Percentiles rank a stretch among this genome's conserved stretches.
These are phyloP conservation scores for Microplitis mediator DNA, from an alignment of 1,140 invertebrate species.

Conservation along the genomic window DNA sequence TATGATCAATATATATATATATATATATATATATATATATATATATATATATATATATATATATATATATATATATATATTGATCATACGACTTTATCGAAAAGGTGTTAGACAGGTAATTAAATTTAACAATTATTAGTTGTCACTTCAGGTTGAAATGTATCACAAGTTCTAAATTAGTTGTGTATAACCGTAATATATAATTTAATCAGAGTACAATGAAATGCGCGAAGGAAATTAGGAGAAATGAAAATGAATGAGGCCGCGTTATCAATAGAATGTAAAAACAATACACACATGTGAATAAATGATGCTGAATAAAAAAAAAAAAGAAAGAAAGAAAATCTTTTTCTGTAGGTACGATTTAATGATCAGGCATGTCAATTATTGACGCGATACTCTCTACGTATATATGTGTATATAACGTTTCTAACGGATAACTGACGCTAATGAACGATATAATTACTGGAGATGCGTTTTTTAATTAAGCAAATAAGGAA, in stretches of 20 bases:
- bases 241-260: background rate
- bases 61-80: background rate
- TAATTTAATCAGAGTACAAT: background rate
- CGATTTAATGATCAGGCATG: background rate
- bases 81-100: background rate
- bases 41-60: background rate
- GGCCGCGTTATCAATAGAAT: background rate
- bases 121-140: no score
- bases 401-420: no score
- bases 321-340: background rate
- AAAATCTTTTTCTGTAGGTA: background rate
- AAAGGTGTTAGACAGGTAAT: no score
- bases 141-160: background rate
- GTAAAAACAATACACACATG: background rate
- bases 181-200: background rate
- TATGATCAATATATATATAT: background rate
- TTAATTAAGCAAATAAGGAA: background rate
- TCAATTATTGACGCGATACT: conserved; percentile 1
- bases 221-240: background rate
- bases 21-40: background rate
- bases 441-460: background rate
- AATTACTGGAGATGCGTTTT: background rate
- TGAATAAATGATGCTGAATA: background rate
- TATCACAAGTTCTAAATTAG: background rate
- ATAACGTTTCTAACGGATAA: background rate